A percentile compares a stretch with the other conserved stretches of the same genome.
Evolutionary conservation across 2,888 invertebrate species (phyloP).

Genomic region (Eupithecia insigniata): DNA sequence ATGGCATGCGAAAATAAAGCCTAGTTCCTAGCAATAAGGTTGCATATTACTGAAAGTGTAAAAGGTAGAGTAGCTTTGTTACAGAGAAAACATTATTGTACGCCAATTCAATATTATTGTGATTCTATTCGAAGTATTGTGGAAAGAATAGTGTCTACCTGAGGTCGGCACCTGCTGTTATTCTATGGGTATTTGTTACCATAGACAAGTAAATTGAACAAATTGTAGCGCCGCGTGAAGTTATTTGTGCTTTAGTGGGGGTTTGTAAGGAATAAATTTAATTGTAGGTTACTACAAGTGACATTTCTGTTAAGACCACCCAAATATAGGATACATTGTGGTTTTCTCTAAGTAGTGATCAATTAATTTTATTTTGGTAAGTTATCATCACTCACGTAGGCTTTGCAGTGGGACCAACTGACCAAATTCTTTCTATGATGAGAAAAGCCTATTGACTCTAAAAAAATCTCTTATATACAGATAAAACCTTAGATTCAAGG

Average conservation of each 20-base stretch:
- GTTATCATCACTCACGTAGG: neutral
- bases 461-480: neutral
- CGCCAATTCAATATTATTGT: constrained; percentile 48
- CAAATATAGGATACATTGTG: constrained; percentile 7
- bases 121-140: constrained; percentile 54
- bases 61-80: constrained; percentile 36
- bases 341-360: constrained; percentile 8
- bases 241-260: constrained; percentile 48
- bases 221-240: constrained; percentile 78
- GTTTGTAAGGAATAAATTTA: constrained; percentile 47
- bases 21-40: neutral
- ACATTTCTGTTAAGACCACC: constrained; percentile 41
- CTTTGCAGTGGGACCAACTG: neutral
- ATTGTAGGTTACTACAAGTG: constrained; percentile 44
- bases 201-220: constrained; percentile 51
- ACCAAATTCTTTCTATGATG: too few relatives aligned
- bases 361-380: neutral
- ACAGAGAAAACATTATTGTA: constrained; percentile 45
- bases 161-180: constrained; percentile 72
- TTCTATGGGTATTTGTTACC: constrained; percentile 43
- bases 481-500: neutral
- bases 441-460: too few relatives aligned
- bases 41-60: neutral
- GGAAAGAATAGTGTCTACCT: constrained; percentile 71
- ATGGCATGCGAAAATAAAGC: constrained; percentile 19